phyloP scores from a whole-genome alignment of 2,888 invertebrate species.

The Scaptodrosophila latifasciaeformis region DNA sequence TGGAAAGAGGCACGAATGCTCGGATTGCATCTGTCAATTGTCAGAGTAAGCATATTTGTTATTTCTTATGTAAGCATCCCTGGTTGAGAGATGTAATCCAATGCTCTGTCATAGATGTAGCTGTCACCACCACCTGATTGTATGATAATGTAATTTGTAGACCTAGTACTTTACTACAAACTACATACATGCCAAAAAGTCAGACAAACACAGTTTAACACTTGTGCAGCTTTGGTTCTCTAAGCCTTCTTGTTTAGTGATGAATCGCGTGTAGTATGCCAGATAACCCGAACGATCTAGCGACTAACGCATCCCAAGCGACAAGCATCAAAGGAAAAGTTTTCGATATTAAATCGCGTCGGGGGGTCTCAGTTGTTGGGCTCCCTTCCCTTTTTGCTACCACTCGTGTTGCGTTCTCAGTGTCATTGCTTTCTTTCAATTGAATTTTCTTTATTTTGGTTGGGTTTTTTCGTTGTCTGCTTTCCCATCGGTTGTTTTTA shows the following conservation, averaged over 20 bases:
- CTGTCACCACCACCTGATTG: constrained; percentile 64
- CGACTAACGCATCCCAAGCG: constrained; percentile 15
- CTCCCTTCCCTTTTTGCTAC: constrained; percentile 40
- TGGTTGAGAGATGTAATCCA: constrained; percentile 37
- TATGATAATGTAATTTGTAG: constrained; percentile 52
- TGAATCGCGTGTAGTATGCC: too few relatives aligned
- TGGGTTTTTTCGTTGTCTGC: constrained; percentile 44
- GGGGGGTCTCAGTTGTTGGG: constrained; percentile 53
- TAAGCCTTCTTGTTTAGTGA: too few relatives aligned
- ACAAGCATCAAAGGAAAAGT: constrained; percentile 58
- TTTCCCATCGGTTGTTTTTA: constrained; percentile 10
- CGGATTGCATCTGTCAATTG: constrained; percentile 67
- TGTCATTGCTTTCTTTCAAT: constrained; percentile 60
- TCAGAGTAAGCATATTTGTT: constrained; percentile 57
- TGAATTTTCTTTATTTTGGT: constrained; percentile 40
- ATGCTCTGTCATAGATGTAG: constrained; percentile 27
- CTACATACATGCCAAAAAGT: constrained; percentile 38
- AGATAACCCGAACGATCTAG: constrained; percentile 33
- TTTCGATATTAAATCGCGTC: constrained; percentile 63
- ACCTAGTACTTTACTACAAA: constrained; percentile 16
- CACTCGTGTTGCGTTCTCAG: constrained; percentile 46
- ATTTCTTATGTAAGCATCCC: constrained; percentile 38
- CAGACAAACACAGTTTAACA: constrained; percentile 65
- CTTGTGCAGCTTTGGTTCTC: constrained; percentile 41
- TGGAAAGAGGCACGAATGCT: constrained; percentile 16